These are phyloP conservation scores for Lethocerus indicus DNA, from an alignment of 1,140 invertebrate species.

Conservation along the genomic window DNA sequence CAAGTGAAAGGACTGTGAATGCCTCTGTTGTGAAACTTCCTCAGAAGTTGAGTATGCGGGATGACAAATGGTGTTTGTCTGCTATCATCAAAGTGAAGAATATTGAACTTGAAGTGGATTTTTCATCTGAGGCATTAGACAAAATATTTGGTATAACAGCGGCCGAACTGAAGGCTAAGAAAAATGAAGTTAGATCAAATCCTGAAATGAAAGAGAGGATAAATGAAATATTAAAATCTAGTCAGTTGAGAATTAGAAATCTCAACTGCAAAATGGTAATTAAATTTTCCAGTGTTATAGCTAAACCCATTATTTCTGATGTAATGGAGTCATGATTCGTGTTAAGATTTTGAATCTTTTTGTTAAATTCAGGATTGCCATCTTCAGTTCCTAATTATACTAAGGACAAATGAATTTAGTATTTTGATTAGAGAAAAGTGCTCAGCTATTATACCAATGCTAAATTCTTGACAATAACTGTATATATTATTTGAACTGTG, in stretches of 20 bases:
- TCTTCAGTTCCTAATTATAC: too few relatives aligned
- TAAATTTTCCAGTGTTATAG: constrained; percentile 10
- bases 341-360: too few relatives aligned
- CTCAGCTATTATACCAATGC: too few relatives aligned
- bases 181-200: neutral
- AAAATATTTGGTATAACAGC: constrained; percentile 10
- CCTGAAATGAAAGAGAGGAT: constrained; percentile 8
- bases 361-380: too few relatives aligned
- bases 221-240: constrained; percentile 4
- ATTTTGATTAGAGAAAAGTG: too few relatives aligned
- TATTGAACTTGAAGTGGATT: constrained; percentile 10
- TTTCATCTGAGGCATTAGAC: constrained; percentile 10
- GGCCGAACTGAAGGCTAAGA: constrained; percentile 1
- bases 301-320: constrained; percentile 10
- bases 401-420: too few relatives aligned
- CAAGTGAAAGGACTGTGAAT: neutral
- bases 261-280: constrained; percentile 8
- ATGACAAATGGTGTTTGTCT: constrained; percentile 5
- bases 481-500: too few relatives aligned
- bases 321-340: too few relatives aligned
- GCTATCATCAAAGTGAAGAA: constrained; percentile 7
- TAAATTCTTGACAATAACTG: too few relatives aligned
- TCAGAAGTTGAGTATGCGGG: constrained; percentile 6
- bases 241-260: constrained; percentile 6
- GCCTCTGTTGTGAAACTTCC: constrained; percentile 5